Percentiles rank a stretch among this genome's conserved stretches.
Evolutionary conservation across 2,888 invertebrate species (phyloP).

Genomic region (Chaitophorus viminalis): DNA sequence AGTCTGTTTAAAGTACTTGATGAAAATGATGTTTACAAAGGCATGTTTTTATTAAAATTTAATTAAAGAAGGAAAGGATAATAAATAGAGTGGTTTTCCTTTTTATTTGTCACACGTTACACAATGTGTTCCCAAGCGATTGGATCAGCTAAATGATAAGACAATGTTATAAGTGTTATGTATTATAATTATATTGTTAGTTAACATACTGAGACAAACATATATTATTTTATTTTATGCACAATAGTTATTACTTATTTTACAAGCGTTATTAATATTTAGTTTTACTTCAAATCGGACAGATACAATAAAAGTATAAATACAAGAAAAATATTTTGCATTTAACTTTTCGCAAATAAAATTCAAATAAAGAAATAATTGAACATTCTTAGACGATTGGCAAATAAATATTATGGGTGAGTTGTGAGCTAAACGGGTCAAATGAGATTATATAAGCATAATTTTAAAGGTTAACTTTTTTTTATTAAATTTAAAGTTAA

Average conservation of each 20-base stretch:
- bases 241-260: background rate
- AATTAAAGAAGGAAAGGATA: constrained; percentile 39
- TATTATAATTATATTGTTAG: no score
- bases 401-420: no score
- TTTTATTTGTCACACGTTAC: constrained; percentile 19
- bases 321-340: no score
- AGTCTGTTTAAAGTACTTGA: constrained; percentile 41
- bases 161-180: constrained; percentile 9
- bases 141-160: constrained; percentile 8
- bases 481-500: no score
- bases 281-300: no score
- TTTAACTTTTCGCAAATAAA: no score
- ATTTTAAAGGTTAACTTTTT: no score
- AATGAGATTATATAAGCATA: no score
- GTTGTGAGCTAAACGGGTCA: no score
- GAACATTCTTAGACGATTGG: no score
- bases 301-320: no score
- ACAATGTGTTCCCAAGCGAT: constrained; percentile 22
- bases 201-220: constrained; percentile 5
- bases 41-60: constrained; percentile 41
- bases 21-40: constrained; percentile 45
- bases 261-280: background rate
- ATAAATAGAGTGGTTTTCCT: constrained; percentile 7
- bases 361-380: no score
- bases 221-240: background rate